Percentiles rank a stretch among this genome's conserved stretches.
These are phyloP conservation scores for Eristalinus aeneus DNA, from an alignment of 2,888 invertebrate species.

Conservation along the genomic window DNA sequence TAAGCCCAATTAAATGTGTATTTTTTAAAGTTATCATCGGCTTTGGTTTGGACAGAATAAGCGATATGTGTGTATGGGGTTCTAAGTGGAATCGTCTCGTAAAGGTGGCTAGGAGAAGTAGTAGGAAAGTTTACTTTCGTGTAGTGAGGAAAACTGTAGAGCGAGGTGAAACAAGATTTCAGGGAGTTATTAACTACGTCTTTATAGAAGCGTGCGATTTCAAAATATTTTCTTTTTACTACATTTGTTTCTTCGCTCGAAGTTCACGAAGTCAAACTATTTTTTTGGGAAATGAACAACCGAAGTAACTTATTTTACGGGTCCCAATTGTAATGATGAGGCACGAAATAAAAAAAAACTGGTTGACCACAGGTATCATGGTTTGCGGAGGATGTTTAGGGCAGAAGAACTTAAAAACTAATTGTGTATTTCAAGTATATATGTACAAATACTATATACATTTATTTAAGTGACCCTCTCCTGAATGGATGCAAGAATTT, in stretches of 20 bases:
- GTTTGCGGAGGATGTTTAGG: background rate
- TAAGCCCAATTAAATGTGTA: slow-evolving; percentile 16
- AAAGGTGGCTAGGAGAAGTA: background rate
- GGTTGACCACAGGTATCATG: background rate
- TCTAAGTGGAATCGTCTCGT: background rate
- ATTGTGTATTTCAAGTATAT: no score
- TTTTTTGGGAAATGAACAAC: background rate
- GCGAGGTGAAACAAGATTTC: background rate
- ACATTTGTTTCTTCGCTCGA: background rate
- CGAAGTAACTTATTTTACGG: background rate
- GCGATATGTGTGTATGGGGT: background rate
- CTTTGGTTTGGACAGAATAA: background rate
- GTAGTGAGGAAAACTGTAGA: background rate
- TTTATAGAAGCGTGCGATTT: background rate
- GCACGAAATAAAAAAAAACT: background rate
- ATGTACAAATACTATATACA: no score
- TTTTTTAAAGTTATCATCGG: slow-evolving; percentile 9
- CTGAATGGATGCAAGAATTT: no score
- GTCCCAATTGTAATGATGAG: background rate
- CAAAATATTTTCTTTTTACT: background rate
- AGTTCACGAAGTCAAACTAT: background rate
- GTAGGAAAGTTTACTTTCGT: background rate
- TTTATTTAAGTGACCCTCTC: no score
- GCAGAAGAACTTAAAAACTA: no score
- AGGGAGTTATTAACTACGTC: background rate